These are phyloP conservation scores for Apolygus lucorum DNA, from an alignment of 1,140 invertebrate species.

Conservation along the genomic window DNA sequence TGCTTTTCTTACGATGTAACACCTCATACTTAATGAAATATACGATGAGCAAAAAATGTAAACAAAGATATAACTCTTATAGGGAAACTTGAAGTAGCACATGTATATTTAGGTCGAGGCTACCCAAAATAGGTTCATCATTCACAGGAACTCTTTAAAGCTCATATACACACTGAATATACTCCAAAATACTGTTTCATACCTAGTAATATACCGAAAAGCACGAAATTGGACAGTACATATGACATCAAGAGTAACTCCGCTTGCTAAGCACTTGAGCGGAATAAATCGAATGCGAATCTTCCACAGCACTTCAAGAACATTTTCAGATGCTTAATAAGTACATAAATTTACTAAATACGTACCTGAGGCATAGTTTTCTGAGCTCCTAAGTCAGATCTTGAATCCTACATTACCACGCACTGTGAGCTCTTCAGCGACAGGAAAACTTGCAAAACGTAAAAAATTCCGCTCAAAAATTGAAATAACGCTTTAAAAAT, in stretches of 20 bases:
- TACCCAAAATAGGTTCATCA: neutral
- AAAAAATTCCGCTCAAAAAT: neutral
- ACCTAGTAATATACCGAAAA: too few species aligned
- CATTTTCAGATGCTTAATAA: neutral
- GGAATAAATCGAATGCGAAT: too few species aligned
- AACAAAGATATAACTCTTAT: neutral
- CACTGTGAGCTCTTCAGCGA: neutral
- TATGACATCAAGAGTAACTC: too few species aligned
- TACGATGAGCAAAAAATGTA: neutral
- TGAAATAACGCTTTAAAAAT: neutral
- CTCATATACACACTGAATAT: too few species aligned
- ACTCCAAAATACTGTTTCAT: too few species aligned
- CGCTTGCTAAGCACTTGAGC: too few species aligned
- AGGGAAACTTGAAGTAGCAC: neutral
- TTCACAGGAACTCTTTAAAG: neutral
- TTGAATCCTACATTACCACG: neutral
- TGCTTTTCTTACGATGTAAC: neutral
- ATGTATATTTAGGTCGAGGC: neutral
- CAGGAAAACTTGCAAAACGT: neutral
- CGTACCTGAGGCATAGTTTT: slow-evolving; percentile 20
- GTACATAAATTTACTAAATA: slow-evolving; percentile 5
- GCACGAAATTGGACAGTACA: too few species aligned
- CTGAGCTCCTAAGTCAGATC: neutral
- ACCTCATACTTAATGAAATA: neutral
- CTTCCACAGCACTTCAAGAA: too few species aligned